Conservation (phyloP, 2,888 invertebrate species). For the Phymatocera aterrima region DNA sequence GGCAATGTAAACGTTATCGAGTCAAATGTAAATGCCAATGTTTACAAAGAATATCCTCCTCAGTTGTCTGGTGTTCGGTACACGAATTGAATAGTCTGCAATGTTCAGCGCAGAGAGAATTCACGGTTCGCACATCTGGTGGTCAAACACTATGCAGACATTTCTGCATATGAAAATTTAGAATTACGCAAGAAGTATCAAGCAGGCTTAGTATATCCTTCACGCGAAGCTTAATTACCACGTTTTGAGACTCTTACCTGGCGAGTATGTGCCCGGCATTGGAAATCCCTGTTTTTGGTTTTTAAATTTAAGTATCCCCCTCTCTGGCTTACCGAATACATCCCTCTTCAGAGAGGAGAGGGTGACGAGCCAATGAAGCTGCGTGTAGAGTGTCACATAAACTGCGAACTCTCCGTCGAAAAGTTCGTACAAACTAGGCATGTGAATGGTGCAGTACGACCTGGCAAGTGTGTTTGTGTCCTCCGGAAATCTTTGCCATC, state of each 20-base stretch:
- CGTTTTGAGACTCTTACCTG: background rate
- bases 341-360: slow-evolving; percentile 1
- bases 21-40: background rate
- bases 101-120: too few species aligned
- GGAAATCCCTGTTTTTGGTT: background rate
- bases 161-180: too few species aligned
- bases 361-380: slow-evolving; percentile 21
- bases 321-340: background rate
- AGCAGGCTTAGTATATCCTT: background rate
- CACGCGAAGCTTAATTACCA: background rate
- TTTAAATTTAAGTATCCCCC: background rate
- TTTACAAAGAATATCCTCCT: too few species aligned
- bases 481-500: too few species aligned
- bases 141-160: too few species aligned
- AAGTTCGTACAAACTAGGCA: background rate
- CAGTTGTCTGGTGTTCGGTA: too few species aligned
- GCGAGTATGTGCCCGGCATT: background rate
- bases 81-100: too few species aligned
- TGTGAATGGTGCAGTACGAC: background rate
- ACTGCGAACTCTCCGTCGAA: background rate
- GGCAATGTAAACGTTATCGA: background rate
- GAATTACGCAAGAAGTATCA: too few species aligned
- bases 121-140: too few species aligned
- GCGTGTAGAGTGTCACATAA: slow-evolving; percentile 1
- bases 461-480: too few species aligned